Conservation (phyloP, 2,888 invertebrate genomes). For the Habrosyne pyritoides region DNA sequence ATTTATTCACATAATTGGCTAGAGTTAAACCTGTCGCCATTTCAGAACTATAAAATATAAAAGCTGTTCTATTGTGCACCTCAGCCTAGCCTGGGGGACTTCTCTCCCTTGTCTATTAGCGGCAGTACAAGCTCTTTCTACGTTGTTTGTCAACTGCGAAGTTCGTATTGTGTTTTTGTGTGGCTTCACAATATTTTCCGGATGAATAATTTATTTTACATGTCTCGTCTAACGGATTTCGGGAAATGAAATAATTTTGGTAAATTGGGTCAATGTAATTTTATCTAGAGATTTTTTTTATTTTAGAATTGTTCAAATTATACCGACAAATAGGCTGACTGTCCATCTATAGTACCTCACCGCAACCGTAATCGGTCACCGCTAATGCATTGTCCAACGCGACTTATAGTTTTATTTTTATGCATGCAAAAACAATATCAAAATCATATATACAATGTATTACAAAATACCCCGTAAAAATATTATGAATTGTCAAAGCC, state of each 20-base stretch:
- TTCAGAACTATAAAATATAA: background rate
- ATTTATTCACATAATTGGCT: background rate
- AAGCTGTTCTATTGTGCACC: background rate
- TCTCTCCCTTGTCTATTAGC: background rate
- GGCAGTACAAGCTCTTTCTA: background rate
- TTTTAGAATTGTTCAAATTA: no score
- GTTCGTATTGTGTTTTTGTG: background rate
- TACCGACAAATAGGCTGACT: no score
- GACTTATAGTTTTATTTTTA: no score
- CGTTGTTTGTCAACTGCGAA: background rate
- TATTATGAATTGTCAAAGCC: no score
- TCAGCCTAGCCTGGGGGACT: background rate
- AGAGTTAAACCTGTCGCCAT: background rate
- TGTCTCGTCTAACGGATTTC: background rate
- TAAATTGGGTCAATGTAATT: background rate
- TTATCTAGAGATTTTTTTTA: no score
- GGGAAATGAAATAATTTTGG: background rate
- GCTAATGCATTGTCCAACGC: no score
- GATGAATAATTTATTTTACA: background rate
- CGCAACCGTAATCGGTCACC: no score
- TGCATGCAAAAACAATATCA: no score
- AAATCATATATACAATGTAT: no score
- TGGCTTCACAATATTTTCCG: background rate
- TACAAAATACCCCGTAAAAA: no score
- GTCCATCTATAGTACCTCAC: no score